Conservation (phyloP, 2,113 vertebrate species). For the Plotosus lineatus region DNA sequence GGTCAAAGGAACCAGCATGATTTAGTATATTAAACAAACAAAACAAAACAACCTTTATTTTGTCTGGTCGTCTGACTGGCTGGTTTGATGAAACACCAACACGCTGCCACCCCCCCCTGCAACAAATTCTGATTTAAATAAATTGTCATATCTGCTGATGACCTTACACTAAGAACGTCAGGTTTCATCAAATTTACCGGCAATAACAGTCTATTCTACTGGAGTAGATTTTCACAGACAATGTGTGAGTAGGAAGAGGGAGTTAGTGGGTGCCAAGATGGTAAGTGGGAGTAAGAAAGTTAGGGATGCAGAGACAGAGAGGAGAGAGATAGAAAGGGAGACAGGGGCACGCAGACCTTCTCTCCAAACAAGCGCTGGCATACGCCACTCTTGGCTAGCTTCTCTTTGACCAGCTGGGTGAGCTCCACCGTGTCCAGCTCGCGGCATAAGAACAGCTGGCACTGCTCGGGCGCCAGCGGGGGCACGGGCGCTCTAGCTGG, state of each 20-base stretch:
- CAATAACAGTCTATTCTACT: neutral
- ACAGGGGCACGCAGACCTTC: conserved; percentile 74
- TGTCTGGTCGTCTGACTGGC: neutral
- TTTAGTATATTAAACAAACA: neutral
- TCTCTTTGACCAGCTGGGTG: conserved; percentile 90
- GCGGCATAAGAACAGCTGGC: conserved; percentile 92
- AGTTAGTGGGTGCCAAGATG: conserved; percentile 25
- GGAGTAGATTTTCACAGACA: neutral
- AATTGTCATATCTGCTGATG: neutral
- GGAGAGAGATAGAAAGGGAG: conserved; percentile 9
- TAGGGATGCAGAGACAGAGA: neutral
- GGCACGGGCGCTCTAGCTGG: conserved; percentile 81
- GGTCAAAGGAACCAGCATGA: neutral
- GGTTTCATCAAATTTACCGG: neutral
- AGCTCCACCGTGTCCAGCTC: conserved; percentile 90
- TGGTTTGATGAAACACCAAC: neutral
- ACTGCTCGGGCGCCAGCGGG: conserved; percentile 88
- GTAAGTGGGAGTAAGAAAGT: conserved; percentile 11
- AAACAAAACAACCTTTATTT: neutral
- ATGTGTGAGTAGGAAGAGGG: conserved; percentile 2
- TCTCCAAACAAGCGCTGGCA: conserved; percentile 92
- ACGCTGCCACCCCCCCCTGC: neutral
- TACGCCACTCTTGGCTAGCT: conserved; percentile 91
- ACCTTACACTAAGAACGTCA: neutral
- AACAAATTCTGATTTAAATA: neutral